These are phyloP conservation scores for Mythimna vitellina DNA, from an alignment of 2,888 invertebrate species.

Conservation along the genomic window DNA sequence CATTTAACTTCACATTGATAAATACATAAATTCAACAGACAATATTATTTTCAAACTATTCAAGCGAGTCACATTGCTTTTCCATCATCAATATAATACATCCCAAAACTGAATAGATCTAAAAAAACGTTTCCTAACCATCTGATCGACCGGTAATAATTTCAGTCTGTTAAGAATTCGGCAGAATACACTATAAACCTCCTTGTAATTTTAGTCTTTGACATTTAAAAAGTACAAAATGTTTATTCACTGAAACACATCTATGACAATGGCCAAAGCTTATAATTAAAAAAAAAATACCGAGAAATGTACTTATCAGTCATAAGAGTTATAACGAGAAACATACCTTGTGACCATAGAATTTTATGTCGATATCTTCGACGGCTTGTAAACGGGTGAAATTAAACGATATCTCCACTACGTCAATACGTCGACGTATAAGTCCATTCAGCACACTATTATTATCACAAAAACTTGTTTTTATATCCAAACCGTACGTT, in stretches of 20 bases:
- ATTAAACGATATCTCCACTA: conserved; percentile 67
- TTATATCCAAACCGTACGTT: conserved; percentile 65
- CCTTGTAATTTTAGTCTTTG: conserved; percentile 54
- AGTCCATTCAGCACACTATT: conserved; percentile 74
- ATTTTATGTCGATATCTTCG: conserved; percentile 65
- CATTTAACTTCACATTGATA: conserved; percentile 62
- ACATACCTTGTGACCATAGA: conserved; percentile 83
- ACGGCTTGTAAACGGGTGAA: conserved; percentile 70
- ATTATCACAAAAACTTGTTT: conserved; percentile 74
- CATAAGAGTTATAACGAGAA: conserved; percentile 79
- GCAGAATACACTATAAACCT: conserved; percentile 59
- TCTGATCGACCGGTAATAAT: conserved; percentile 55
- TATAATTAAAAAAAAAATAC: conserved; percentile 67
- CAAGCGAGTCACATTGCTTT: conserved; percentile 64
- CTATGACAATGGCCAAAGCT: conserved; percentile 63
- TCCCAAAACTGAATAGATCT: conserved; percentile 55
- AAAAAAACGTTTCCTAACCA: conserved; percentile 41
- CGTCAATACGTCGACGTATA: conserved; percentile 66
- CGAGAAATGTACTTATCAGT: conserved; percentile 83
- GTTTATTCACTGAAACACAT: conserved; percentile 61
- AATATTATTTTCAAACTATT: conserved; percentile 61
- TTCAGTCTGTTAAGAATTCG: conserved; percentile 65
- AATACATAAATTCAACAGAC: conserved; percentile 66
- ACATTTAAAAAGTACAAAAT: conserved; percentile 65
- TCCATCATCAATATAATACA: conserved; percentile 56